Percentiles rank a stretch among this genome's conserved stretches.
These are phyloP conservation scores for Helicoverpa assulta DNA, from an alignment of 2,888 invertebrate species.

Conservation along the genomic window DNA sequence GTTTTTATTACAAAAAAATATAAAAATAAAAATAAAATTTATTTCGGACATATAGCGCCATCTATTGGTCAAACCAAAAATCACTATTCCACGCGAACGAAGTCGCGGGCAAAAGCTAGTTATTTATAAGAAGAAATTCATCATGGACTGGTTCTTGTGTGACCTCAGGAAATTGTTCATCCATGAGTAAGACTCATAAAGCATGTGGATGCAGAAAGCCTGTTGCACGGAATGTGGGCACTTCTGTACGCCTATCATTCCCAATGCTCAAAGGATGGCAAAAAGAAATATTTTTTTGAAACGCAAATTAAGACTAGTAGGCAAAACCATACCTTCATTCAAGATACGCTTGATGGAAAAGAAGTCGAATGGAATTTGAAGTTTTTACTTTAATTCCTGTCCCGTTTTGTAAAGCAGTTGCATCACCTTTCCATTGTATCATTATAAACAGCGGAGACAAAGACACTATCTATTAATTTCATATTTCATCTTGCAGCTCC, in stretches of 20 bases:
- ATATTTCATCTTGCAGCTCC: conserved; percentile 43
- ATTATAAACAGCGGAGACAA: conserved; percentile 8
- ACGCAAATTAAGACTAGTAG: not conserved
- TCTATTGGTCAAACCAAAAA: no score
- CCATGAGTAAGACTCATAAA: conserved; percentile 33
- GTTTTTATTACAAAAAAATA: no score
- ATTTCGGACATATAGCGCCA: no score
- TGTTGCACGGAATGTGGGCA: conserved; percentile 17
- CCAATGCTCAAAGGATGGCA: not conserved
- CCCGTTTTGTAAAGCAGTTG: not conserved
- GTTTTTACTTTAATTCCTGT: not conserved
- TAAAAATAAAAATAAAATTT: no score
- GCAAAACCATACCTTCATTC: no score
- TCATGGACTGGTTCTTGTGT: not conserved
- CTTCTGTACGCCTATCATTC: not conserved
- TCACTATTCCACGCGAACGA: no score
- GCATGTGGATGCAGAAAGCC: conserved; percentile 15
- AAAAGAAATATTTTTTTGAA: not conserved
- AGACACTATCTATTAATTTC: conserved; percentile 35
- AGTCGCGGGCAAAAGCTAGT: no score
- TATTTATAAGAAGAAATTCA: conserved; percentile 1
- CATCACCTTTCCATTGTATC: not conserved
- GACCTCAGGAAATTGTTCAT: conserved; percentile 31
- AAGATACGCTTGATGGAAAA: not conserved
- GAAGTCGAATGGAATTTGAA: not conserved